Base-by-base conservation (phyloP, 2,113 vertebrate genomes). In the Nematolebias whitei region DNA sequence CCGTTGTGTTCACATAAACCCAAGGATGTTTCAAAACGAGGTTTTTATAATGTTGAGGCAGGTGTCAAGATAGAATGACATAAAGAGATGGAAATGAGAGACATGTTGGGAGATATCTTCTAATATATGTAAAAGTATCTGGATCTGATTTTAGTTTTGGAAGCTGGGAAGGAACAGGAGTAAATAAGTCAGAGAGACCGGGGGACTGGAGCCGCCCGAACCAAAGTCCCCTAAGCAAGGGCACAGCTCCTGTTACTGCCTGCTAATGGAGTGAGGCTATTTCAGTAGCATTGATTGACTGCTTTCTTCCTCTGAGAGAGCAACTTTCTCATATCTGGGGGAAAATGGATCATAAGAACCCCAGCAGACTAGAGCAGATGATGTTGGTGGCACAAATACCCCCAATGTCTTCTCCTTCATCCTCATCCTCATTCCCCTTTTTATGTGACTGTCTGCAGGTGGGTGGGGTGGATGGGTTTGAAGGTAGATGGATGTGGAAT, bases 281-380 rank as follows among this genome's bases (percentile, higher is more conserved):
- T 88, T 91, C 87, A 80, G 68, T 88, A 88, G 86, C 85, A 82
- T 89, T 88, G 88, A 91, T 90, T 90, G 87, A 91, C 81, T 86
- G 81, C 86, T 81, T 55, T 83, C 68, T 76, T 83, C 65, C 78
- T 80, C 85, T 87, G 85, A 75, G 82, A 76, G 60, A 83, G 72
- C 88, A 84, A 87, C 70, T 84, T 89, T 89, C 83, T 88, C 80
- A 87, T 75, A 89, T 83, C 71, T 82, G 75, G 78, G 55, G 75
- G 87, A 90, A 90, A 88, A 89, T 88, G 89, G 89, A 92, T 90
- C 89, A 92, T 87, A 92, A 91, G 88, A 80, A 82, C 85, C 78
- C 79, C 22, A 26, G 76, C 80, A 83, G 81, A 88, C 61, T 66
- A 86, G 83, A 83, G 80, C 58, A 57, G 69, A 80, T 81, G 86